These are phyloP conservation scores for Mya arenaria DNA, from an alignment of 1,140 invertebrate species.

Conservation along the genomic window DNA sequence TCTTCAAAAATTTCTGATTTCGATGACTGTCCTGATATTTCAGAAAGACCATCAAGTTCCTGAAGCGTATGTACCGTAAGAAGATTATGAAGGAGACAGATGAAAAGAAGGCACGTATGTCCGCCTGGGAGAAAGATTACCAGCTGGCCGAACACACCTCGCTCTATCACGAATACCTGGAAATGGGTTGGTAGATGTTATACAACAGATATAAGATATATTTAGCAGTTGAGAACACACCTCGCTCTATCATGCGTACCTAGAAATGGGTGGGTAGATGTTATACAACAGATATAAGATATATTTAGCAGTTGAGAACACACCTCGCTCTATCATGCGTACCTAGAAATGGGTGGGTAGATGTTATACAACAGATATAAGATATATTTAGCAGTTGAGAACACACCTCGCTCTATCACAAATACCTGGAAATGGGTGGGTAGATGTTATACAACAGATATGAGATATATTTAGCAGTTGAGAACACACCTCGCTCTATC, in stretches of 20 bases:
- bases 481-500: too few relatives aligned
- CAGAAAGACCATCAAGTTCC: conserved; percentile 84
- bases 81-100: conserved; percentile 68
- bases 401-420: too few relatives aligned
- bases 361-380: neutral
- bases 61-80: conserved; percentile 72
- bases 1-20: neutral
- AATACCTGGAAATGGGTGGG: too few relatives aligned
- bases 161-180: conserved; percentile 96
- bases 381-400: too few relatives aligned
- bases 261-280: too few relatives aligned
- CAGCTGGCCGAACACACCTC: conserved; percentile 92
- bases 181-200: conserved; percentile 89
- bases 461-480: too few relatives aligned
- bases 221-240: neutral
- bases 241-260: neutral
- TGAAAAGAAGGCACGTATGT: conserved; percentile 67
- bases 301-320: neutral
- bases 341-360: neutral
- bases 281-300: neutral
- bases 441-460: too few relatives aligned
- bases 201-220: neutral
- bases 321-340: neutral
- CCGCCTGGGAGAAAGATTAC: conserved; percentile 95
- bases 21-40: conserved; percentile 22